Evolutionary conservation across 2,113 vertebrate genomes (phyloP).

Genomic region (Lipophrys pholis): DNA sequence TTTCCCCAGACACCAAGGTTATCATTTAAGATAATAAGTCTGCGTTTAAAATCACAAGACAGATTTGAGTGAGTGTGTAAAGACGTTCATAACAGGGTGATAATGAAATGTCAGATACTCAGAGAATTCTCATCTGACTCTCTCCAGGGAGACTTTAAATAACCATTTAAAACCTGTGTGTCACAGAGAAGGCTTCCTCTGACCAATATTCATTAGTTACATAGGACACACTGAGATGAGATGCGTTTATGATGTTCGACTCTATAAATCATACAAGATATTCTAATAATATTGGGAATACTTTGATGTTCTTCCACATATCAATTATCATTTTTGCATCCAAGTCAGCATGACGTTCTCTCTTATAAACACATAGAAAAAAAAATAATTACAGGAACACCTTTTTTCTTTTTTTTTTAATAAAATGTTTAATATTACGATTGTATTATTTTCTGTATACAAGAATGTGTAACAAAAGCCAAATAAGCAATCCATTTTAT

Average conservation of each 20-base stretch:
- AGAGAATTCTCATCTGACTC: not conserved
- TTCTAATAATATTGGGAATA: no score
- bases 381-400: no score
- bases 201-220: no score
- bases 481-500: slow-evolving; percentile 83
- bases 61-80: not conserved
- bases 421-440: slow-evolving; percentile 83
- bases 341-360: no score
- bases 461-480: slow-evolving; percentile 87
- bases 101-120: slow-evolving; percentile 1
- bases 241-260: no score
- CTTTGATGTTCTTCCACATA: no score
- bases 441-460: slow-evolving; percentile 83
- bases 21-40: not conserved
- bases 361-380: no score
- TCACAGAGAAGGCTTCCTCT: no score
- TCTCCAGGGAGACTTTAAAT: not conserved
- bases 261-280: no score
- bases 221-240: no score
- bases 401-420: slow-evolving; percentile 59
- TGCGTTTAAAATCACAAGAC: not conserved
- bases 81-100: not conserved
- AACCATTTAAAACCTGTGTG: not conserved
- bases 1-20: not conserved
- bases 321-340: no score